These are phyloP conservation scores for Ptilodon capucinus DNA, from an alignment of 2,888 invertebrate species.

Conservation along the genomic window DNA sequence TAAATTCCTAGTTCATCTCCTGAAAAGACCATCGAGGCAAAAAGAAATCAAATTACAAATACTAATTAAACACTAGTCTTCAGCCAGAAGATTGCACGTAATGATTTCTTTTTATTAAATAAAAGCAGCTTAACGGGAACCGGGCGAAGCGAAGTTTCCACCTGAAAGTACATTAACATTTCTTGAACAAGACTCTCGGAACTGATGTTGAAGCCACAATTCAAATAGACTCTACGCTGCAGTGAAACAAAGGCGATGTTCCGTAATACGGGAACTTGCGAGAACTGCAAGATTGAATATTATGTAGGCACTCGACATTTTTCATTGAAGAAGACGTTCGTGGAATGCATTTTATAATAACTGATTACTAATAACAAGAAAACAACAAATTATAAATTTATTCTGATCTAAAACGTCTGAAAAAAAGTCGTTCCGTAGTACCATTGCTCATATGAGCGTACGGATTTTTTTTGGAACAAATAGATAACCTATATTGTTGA, in stretches of 20 bases:
- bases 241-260: constrained; percentile 40
- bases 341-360: not conserved
- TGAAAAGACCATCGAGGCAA: not conserved
- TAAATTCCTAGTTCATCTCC: too few species aligned
- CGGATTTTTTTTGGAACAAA: too few species aligned
- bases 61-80: constrained; percentile 31
- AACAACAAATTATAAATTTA: too few species aligned
- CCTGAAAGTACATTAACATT: constrained; percentile 47
- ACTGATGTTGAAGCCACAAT: constrained; percentile 48
- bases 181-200: constrained; percentile 38
- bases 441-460: too few species aligned
- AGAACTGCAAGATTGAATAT: constrained; percentile 38
- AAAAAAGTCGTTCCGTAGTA: too few species aligned
- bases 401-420: too few species aligned
- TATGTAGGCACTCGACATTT: not conserved
- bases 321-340: too few species aligned
- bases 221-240: constrained; percentile 48
- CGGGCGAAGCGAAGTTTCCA: constrained; percentile 25
- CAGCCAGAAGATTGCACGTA: constrained; percentile 31
- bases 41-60: constrained; percentile 5
- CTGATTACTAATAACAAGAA: too few species aligned
- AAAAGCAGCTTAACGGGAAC: constrained; percentile 17
- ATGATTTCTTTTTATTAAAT: constrained; percentile 42
- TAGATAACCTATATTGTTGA: too few species aligned
- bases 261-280: constrained; percentile 27